phyloP scores from a whole-genome alignment of 2,113 vertebrate species.

The Benitochromis conjunctus region DNA sequence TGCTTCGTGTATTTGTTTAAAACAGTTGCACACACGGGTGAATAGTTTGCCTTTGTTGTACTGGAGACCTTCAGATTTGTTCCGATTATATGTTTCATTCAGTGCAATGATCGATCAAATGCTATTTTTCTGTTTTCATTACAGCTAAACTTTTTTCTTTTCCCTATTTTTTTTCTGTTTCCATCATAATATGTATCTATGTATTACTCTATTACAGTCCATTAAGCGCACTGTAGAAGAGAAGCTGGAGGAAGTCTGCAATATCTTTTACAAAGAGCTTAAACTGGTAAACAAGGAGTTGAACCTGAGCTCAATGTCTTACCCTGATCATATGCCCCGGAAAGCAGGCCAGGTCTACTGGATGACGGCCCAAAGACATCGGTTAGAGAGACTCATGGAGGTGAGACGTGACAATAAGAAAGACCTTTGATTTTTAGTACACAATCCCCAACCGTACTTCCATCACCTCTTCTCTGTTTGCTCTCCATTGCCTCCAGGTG shows the following conservation, averaged over 20 bases:
- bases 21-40: neutral
- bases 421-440: neutral
- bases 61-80: neutral
- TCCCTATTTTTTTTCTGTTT: neutral
- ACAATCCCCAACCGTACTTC: neutral
- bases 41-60: neutral
- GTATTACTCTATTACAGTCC: constrained; percentile 52
- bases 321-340: constrained; percentile 67
- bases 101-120: neutral
- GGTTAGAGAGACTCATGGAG: constrained; percentile 73
- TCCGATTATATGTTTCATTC: neutral
- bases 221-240: constrained; percentile 77
- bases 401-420: constrained; percentile 46
- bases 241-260: constrained; percentile 75
- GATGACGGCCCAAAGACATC: constrained; percentile 60
- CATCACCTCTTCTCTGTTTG: neutral
- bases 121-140: neutral
- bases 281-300: constrained; percentile 72
- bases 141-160: neutral
- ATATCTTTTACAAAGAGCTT: constrained; percentile 73
- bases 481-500: constrained; percentile 53
- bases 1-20: neutral
- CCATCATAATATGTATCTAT: neutral
- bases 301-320: constrained; percentile 32
- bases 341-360: constrained; percentile 71